Percentiles rank a stretch among this genome's conserved stretches.
phyloP scores from a whole-genome alignment of 2,113 vertebrate genomes.

The Poeciliopsis retropinna region DNA sequence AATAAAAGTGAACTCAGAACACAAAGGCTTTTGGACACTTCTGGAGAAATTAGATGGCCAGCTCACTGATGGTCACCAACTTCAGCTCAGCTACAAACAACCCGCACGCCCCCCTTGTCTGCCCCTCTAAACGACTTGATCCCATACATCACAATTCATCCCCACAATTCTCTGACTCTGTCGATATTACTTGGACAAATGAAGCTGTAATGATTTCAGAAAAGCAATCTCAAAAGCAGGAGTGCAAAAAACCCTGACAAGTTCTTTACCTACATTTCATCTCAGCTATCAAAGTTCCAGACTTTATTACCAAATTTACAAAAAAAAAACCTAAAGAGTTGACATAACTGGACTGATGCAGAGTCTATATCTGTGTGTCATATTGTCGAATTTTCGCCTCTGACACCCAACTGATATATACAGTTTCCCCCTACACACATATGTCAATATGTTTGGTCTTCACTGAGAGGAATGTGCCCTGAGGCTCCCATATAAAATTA shows the following conservation, averaged over 20 bases:
- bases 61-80: constrained; percentile 70
- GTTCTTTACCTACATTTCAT: constrained; percentile 32
- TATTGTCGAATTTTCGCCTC: constrained; percentile 41
- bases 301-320: constrained; percentile 17
- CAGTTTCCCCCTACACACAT: constrained; percentile 67
- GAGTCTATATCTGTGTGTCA: constrained; percentile 22
- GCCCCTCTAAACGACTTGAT: constrained; percentile 54
- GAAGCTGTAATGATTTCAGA: constrained; percentile 35
- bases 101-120: not conserved
- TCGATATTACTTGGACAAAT: constrained; percentile 54
- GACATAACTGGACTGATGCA: constrained; percentile 11
- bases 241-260: constrained; percentile 12
- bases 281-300: not conserved
- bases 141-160: constrained; percentile 55
- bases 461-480: constrained; percentile 78
- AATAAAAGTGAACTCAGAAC: constrained; percentile 79
- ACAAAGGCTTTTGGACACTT: constrained; percentile 82
- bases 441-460: constrained; percentile 81
- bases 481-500: constrained; percentile 79
- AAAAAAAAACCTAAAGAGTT: constrained; percentile 3
- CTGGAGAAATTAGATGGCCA: constrained; percentile 77
- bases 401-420: constrained; percentile 54
- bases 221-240: constrained; percentile 35
- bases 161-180: constrained; percentile 29
- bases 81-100: constrained; percentile 54